Base-by-base conservation (phyloP, 2,113 vertebrate genomes). In the Setophaga coronata region DNA sequence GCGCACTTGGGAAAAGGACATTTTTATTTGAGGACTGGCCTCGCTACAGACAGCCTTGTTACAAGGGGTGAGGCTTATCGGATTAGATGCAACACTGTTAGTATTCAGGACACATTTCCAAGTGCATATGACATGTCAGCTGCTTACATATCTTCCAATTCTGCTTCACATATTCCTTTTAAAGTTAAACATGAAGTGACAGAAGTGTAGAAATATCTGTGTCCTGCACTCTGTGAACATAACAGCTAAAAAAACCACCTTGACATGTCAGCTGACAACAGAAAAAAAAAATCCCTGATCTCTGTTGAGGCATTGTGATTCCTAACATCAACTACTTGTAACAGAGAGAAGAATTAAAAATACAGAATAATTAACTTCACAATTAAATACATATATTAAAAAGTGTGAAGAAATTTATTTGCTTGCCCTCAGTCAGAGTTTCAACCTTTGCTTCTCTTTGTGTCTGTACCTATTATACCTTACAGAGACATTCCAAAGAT, bases 151-250 rank as follows among this genome's bases (percentile, higher is more conserved):
- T 93, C 91, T 87, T 84, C 94, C 72, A 72, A 87, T 94, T 96
- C 81, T 88, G 84, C 74, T 84, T 91, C 83, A 84, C 88, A 56
- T 76, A 84, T 54, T 94, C 92, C 66, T 94, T 95, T 96, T 92
- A 85, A 82, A 90, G 65, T 91, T 86, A 88, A 97, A 97, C 93
- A 66, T 7, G 72, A 96, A 97, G 87, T 88, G 97, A 96, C 88
- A 96, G 95, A 88, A 87, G 58, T 91, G 92, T 62, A 91, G 94
- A 91, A 90, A 97, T 83, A 85, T 67, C 94, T 81, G 14, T 50
- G 86, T 94, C 93, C 90, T 78, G 71, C 77, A 92, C 73, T 92
- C 76, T 53, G 77, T 67, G 92, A 96, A 89, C 62, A 82, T 87
- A 94, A 81, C 92, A 90, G 91, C 84, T 92, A 69, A 88, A 91